Evolutionary conservation across 2,888 invertebrate species (phyloP), one percentile per base, ranked within the genome.

Genomic region (Sinentomon sp.): DNA sequence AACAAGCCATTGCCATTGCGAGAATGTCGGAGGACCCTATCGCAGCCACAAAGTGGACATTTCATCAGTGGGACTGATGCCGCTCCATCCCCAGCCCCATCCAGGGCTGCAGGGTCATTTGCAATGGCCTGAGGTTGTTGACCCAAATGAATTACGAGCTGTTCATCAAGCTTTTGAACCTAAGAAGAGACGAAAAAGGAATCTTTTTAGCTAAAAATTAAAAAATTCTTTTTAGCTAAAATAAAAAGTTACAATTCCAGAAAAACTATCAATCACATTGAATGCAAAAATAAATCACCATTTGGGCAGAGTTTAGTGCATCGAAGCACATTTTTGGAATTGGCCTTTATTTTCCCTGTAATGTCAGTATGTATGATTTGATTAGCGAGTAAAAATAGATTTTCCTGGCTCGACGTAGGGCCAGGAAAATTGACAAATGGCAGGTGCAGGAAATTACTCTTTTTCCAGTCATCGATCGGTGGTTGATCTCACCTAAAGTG

Each of bases 21-120:
- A 47, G 65, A 70, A 2, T 60, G 59, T 44, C 62, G 66, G 0
- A 82, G 46, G 1, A 63, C 55, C 68, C 85, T 70, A 36, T 69
- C 65, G 46, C 37, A 29, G 0, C 60, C 62, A 50, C 85, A 85
- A 47, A 66, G 68, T 0, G 74, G 71, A 51, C 83, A 85, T 46
- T 70, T 71, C 36, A 72, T 57, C 7, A 68, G 54, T 50, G 48
- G 30, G 59, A 54, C 7, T n/a, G n/a, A n/a, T n/a, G n/a, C n/a
- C n/a, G n/a, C n/a, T n/a, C n/a, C n/a, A n/a, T n/a, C n/a, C n/a
- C 46, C 42, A n/a, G 50, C 46, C 5, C 55, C 51, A 3, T 53
- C 52, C 35, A 53, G 54, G 3, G 56, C 54, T 12, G 25, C 23
- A 17, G 26, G 32, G 12, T 31, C 31, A 13, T 33, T 28, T 14